Conservation (phyloP, 2,888 invertebrate genomes). For the Eulithis prunata region DNA sequence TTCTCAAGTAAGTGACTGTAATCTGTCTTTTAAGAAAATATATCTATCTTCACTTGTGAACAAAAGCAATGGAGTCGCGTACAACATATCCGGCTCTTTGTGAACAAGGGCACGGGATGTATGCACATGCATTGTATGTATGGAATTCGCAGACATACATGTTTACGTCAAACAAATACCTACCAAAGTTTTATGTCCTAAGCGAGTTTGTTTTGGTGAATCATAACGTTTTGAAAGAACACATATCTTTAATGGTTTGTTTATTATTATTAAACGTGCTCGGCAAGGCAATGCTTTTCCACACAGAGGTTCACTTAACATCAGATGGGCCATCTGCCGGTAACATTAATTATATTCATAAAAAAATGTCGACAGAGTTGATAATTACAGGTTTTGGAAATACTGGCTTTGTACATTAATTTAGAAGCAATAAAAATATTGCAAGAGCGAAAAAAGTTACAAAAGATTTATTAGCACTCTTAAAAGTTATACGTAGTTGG, state of each 20-base stretch:
- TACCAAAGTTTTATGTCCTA: conserved; percentile 1
- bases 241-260: background rate
- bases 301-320: no score
- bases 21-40: no score
- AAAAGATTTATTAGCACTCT: conserved; percentile 10
- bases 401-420: background rate
- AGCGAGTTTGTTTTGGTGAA: background rate
- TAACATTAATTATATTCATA: no score
- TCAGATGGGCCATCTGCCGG: no score
- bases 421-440: background rate
- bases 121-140: background rate
- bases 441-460: conserved; percentile 10
- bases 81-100: background rate
- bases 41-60: no score
- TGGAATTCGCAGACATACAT: conserved; percentile 3
- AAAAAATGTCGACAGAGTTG: no score
- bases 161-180: conserved; percentile 1
- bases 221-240: background rate
- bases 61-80: no score
- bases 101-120: conserved; percentile 1
- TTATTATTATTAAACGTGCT: background rate
- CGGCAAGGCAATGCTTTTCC: no score
- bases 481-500: conserved; percentile 3
- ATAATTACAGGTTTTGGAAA: no score
- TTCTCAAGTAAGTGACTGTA: no score